phyloP scores from a whole-genome alignment of 2,113 vertebrate genomes.

The Nerophis lumbriciformis region DNA sequence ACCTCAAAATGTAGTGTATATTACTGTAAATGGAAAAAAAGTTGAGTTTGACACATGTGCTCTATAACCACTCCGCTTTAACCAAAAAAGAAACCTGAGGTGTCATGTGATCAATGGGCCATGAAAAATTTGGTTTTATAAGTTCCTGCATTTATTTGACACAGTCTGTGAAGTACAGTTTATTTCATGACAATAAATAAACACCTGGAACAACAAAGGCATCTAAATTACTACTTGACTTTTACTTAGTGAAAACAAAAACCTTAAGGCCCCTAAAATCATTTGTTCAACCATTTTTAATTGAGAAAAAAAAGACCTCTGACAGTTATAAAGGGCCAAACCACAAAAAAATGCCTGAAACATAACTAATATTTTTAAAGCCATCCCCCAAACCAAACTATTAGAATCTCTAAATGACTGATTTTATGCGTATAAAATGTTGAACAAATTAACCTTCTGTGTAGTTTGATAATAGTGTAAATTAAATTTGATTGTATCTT shows the following conservation, averaged over 20 bases:
- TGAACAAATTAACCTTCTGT: background rate
- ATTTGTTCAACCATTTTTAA: background rate
- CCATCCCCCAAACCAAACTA: too few species aligned
- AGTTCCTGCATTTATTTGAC: background rate
- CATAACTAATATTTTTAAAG: too few species aligned
- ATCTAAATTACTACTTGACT: background rate
- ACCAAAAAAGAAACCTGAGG: background rate
- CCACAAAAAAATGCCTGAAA: too few species aligned
- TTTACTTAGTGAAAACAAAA: background rate
- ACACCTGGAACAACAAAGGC: background rate
- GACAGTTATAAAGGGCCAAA: too few species aligned
- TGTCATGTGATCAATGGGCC: slow-evolving; percentile 2
- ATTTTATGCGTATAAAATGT: background rate
- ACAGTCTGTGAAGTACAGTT: too few species aligned
- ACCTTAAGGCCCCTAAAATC: background rate
- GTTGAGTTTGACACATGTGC: too few species aligned
- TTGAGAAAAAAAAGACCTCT: too few species aligned
- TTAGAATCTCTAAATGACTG: background rate
- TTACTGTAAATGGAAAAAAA: too few species aligned
- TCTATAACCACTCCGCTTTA: background rate
- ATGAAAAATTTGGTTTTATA: background rate
- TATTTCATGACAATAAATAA: background rate
- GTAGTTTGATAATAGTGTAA: background rate
- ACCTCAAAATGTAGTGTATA: too few species aligned
- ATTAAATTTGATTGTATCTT: too few species aligned